phyloP scores from a whole-genome alignment of 2,888 invertebrate genomes.

The Macrosiphum euphorbiae region DNA sequence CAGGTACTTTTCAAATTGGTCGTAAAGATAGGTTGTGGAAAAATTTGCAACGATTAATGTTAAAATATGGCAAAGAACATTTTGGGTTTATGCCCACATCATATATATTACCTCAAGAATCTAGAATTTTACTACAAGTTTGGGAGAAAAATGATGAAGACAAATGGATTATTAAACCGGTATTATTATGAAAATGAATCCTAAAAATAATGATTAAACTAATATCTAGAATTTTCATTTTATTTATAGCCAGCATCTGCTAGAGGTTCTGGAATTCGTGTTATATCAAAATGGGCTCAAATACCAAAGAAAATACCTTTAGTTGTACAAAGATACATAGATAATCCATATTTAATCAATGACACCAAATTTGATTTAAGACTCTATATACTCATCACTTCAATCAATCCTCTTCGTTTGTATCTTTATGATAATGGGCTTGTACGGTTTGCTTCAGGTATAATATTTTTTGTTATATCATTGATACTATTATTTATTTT shows the following conservation, averaged over 20 bases:
- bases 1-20: constrained; percentile 97
- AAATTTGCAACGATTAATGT: constrained; percentile 79
- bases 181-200: constrained; percentile 70
- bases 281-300: constrained; percentile 93
- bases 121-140: constrained; percentile 83
- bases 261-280: constrained; percentile 94
- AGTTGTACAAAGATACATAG: constrained; percentile 88
- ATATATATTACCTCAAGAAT: constrained; percentile 89
- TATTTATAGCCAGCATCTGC: constrained; percentile 90
- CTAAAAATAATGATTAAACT: not conserved
- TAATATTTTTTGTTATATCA: not conserved
- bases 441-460: constrained; percentile 94
- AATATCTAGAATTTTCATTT: not conserved
- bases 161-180: constrained; percentile 97
- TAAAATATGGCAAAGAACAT: constrained; percentile 76
- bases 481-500: not conserved
- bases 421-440: constrained; percentile 96
- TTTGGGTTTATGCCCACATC: constrained; percentile 96
- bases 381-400: constrained; percentile 94
- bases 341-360: constrained; percentile 88
- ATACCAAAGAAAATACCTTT: constrained; percentile 91
- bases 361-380: constrained; percentile 98
- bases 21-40: constrained; percentile 95
- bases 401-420: constrained; percentile 91
- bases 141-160: constrained; percentile 88